Conservation (phyloP, 2,113 vertebrate species). For the Pollachius pollachius region DNA sequence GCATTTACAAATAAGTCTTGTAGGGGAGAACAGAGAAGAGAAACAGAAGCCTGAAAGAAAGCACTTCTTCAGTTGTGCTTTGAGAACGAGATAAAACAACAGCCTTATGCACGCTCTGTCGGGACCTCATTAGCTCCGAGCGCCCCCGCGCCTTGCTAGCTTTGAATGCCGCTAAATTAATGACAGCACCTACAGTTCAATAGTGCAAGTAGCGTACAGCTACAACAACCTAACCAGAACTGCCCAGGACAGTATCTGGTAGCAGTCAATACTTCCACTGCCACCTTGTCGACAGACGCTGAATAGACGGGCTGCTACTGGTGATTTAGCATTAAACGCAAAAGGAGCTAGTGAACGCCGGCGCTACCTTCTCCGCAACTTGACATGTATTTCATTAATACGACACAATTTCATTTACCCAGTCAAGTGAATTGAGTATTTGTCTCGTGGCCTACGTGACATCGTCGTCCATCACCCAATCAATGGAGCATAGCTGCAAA, state of each 20-base stretch:
- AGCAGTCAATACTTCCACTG: too few species aligned
- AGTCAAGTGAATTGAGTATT: constrained; percentile 17
- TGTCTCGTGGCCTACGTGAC: constrained; percentile 6
- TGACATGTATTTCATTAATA: constrained; percentile 2
- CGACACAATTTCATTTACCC: constrained; percentile 38
- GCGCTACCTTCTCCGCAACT: too few species aligned
- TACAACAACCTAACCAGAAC: not conserved
- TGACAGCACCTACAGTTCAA: too few species aligned
- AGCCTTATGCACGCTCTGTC: constrained; percentile 54
- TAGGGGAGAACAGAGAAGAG: constrained; percentile 25
- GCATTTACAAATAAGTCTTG: constrained; percentile 32
- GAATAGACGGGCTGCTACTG: too few species aligned
- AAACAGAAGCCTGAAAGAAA: not conserved
- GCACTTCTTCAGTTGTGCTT: constrained; percentile 1
- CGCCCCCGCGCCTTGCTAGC: constrained; percentile 37
- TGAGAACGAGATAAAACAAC: constrained; percentile 21
- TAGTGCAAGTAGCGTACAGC: constrained; percentile 21
- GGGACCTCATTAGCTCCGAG: constrained; percentile 68
- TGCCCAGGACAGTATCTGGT: too few species aligned
- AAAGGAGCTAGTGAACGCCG: too few species aligned
- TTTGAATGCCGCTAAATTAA: too few species aligned
- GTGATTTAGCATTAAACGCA: too few species aligned
- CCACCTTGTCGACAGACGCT: too few species aligned
- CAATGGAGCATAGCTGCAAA: constrained; percentile 5
- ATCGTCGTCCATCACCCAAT: constrained; percentile 19